A percentile compares a stretch with the other conserved stretches of the same genome.
Evolutionary conservation across 2,797 vertebrate species (phyloP).

Genomic region (Hafferia zeledoni): DNA sequence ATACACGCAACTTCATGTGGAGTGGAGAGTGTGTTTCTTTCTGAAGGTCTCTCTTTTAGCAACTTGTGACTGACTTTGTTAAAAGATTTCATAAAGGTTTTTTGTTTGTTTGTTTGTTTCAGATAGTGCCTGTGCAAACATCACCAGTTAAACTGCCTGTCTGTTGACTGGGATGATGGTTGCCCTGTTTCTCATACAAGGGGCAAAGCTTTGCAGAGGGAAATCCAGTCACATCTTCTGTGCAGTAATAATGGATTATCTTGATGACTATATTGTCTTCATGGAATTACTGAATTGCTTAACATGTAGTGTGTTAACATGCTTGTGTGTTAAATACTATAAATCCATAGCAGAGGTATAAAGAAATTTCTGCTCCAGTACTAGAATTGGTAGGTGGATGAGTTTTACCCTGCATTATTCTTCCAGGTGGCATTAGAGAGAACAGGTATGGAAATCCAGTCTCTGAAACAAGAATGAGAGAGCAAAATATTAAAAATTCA

Average conservation of each 20-base stretch:
- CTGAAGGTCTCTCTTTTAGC: neutral
- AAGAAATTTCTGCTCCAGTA: neutral
- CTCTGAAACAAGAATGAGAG: neutral
- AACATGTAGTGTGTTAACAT: neutral
- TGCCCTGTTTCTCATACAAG: neutral
- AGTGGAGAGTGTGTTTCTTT: neutral
- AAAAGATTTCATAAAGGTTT: neutral
- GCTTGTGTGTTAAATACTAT: neutral
- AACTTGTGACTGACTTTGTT: neutral
- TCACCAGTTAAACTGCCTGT: neutral
- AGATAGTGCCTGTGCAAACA: neutral
- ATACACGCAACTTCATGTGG: fast-evolving
- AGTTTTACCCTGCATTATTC: neutral
- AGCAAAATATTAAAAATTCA: neutral
- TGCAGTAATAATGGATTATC: neutral
- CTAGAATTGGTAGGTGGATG: neutral
- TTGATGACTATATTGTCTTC: neutral
- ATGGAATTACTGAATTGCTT: neutral
- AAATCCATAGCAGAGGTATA: neutral
- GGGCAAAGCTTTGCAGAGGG: neutral
- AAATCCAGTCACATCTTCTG: neutral
- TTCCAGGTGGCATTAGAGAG: neutral
- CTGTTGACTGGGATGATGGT: neutral
- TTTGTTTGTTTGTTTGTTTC: neutral
- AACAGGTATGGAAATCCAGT: neutral